Evolutionary conservation across 2,113 vertebrate genomes (phyloP), one percentile per base, ranked within the genome.

Genomic region (Galemys pyrenaicus): DNA sequence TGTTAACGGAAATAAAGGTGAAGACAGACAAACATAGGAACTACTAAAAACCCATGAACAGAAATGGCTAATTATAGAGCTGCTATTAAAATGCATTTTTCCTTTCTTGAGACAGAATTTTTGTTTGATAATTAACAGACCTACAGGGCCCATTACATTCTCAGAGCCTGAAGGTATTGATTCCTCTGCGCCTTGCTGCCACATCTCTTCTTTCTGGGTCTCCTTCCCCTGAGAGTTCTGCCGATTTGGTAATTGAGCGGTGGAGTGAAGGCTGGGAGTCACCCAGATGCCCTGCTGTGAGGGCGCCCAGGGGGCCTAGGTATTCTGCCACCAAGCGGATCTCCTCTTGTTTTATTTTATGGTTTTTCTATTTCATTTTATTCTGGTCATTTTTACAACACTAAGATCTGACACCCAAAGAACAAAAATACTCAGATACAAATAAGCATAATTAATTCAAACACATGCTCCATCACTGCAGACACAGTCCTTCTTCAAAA

Each of bases 311-410:
- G 51, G 51, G 51, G 4, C 6, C 19, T 20, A 3, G 51, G 51
- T 56, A 54, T 67, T 89, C 79, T 3, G 7, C 91, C 86, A 73
- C 77, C 80, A 35, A 96, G 95, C 84, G 84, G 94, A 96, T 96
- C 97, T 96, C 94, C 91, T 96, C 97, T 95, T 91, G 82, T 92
- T 97, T 97, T 96, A 32, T 26, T 95, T 95, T 97, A 91, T 91
- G 54, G 22, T 95, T 96, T 46, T 68, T 41, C 7, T 46, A 37
- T 22, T 95, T 92, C 96, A 87, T 95, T 94, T 96, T 81, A 4
- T 28, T 92, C n/a, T 70, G 44, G 37, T 49, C 60, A 73, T 97
- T 98, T 98, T 95, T 89, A 96, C 60, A 94, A 85, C 70, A 90
- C 64, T 92, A 64, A 97, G 97, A 94, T 96, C 95, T 94, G 85